Conservation (phyloP, 2,888 invertebrate genomes). For the Drosophila trichaetosa region DNA sequence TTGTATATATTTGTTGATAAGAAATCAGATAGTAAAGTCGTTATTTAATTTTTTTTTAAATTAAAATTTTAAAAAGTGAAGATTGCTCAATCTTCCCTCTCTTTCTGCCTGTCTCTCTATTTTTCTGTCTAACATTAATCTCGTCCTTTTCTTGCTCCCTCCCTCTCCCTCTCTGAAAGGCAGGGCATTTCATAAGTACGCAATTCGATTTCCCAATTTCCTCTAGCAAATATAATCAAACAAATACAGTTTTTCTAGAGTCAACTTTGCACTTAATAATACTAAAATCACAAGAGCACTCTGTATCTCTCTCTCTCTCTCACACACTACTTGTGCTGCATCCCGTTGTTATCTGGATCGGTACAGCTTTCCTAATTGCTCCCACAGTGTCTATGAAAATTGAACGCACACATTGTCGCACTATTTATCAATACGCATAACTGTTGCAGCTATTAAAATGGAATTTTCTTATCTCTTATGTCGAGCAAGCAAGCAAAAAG, state of each 20-base stretch:
- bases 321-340: not conserved
- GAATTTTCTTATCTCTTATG: slow-evolving; percentile 64
- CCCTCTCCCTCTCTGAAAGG: not conserved
- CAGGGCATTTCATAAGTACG: not conserved
- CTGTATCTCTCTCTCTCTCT: not conserved
- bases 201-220: not conserved
- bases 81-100: not conserved
- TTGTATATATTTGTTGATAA: not conserved
- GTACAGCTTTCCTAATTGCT: slow-evolving; percentile 7
- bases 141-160: not conserved
- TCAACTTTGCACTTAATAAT: not conserved
- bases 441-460: slow-evolving; percentile 71
- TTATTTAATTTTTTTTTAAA: no score
- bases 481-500: slow-evolving; percentile 12
- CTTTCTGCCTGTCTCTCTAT: not conserved
- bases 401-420: slow-evolving; percentile 10
- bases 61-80: no score
- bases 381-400: slow-evolving; percentile 21
- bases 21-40: not conserved
- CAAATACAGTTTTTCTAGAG: not conserved
- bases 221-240: not conserved
- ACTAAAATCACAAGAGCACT: not conserved
- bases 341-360: not conserved
- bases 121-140: not conserved
- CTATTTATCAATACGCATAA: slow-evolving; percentile 48